phyloP scores from a whole-genome alignment of 2,797 vertebrate species.

The Cryptoblepharus egeriae region DNA sequence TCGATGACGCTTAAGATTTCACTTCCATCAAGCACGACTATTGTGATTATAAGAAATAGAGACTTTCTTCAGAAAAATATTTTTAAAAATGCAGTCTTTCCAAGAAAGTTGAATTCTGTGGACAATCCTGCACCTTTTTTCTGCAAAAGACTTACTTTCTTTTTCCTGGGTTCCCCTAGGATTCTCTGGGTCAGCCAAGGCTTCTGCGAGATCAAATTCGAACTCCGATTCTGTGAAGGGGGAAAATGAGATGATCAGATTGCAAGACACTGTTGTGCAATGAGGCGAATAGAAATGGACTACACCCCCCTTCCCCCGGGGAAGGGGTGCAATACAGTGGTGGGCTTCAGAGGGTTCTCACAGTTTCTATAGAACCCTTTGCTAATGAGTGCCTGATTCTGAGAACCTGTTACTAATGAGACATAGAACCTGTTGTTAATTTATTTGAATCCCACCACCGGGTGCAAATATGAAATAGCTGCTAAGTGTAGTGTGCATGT shows the following conservation, averaged over 20 bases:
- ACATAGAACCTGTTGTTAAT: too few relatives aligned
- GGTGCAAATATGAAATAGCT: too few relatives aligned
- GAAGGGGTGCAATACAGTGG: neutral
- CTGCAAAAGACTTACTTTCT: conserved; percentile 14
- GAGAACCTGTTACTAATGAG: too few relatives aligned
- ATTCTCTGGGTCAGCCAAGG: neutral
- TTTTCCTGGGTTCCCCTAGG: neutral
- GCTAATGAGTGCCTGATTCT: too few relatives aligned
- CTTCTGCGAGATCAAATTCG: conserved; percentile 10
- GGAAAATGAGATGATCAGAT: neutral
- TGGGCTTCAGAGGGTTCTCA: too few relatives aligned
- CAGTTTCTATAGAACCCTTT: too few relatives aligned
- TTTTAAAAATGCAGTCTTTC: neutral
- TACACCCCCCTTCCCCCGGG: neutral
- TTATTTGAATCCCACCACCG: too few relatives aligned
- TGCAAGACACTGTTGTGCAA: neutral
- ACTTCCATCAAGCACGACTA: neutral
- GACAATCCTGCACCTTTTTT: neutral
- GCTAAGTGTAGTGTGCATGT: too few relatives aligned
- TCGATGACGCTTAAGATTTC: neutral
- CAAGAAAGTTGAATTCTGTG: neutral
- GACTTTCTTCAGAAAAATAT: neutral
- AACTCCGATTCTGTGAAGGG: neutral
- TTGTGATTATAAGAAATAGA: too few relatives aligned
- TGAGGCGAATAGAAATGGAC: neutral